phyloP scores from a whole-genome alignment of 2,888 invertebrate species.

The Perizoma affinitatum region DNA sequence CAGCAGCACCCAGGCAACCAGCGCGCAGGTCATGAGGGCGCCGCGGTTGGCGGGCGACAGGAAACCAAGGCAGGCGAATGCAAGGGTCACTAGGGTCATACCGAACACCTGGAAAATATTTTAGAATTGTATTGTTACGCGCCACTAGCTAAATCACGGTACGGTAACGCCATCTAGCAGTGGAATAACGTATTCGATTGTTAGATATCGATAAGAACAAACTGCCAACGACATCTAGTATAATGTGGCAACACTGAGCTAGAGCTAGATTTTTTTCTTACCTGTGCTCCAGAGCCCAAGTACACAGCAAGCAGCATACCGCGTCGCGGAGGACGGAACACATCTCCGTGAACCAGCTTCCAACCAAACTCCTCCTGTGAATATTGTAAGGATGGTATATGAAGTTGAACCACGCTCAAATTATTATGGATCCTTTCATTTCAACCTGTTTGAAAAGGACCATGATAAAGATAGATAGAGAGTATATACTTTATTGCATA shows the following conservation, averaged over 20 bases:
- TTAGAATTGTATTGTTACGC: not conserved
- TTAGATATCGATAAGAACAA: too few species aligned
- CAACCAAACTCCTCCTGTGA: constrained; percentile 96
- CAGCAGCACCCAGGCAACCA: constrained; percentile 98
- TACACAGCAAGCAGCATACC: constrained; percentile 98
- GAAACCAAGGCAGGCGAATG: constrained; percentile 99
- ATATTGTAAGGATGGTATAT: too few species aligned
- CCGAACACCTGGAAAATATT: constrained; percentile 86
- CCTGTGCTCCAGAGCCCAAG: constrained; percentile 98
- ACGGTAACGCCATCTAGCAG: too few species aligned
- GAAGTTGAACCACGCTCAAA: too few species aligned
- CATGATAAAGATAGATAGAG: too few species aligned
- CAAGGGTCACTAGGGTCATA: constrained; percentile 97
- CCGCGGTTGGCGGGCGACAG: constrained; percentile 99
- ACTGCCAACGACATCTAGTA: too few species aligned
- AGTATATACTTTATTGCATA: too few species aligned
- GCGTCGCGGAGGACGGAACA: constrained; percentile 97
- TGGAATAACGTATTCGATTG: too few species aligned
- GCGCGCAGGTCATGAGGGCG: constrained; percentile 98
- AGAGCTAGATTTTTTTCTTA: constrained; percentile 54
- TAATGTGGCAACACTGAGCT: not conserved
- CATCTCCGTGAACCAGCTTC: constrained; percentile 99
- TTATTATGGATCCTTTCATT: too few species aligned
- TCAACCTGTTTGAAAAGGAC: too few species aligned
- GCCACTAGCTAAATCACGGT: too few species aligned